Base-by-base conservation (phyloP, 2,113 vertebrate species). In the Phrynocephalus versicolor region DNA sequence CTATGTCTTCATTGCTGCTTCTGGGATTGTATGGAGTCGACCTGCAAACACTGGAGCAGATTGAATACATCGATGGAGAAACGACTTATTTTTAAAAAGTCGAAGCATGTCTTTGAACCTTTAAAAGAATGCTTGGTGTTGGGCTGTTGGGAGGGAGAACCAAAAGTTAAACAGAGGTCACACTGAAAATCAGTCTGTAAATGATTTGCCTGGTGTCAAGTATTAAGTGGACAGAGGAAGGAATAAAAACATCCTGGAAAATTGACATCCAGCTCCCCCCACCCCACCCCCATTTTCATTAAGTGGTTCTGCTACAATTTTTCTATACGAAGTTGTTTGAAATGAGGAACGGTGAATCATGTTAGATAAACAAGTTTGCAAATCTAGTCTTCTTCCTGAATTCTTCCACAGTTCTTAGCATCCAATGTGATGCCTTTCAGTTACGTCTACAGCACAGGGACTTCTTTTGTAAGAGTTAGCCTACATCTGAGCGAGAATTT, bases 391-490 rank as follows among this genome's bases (percentile, higher is more conserved):
- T 83, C 27, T 23, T 86, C 18, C 79, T 89, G 14, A 14, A 33
- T 18, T 62, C 45, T 73, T 79, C 75, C 71, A 41, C 55, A 88
- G 70, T 79, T 86, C 64, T 84, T 71, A 88, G 67, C 67, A 64
- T 2, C 72, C 16, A n/a, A 85, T 75, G 23, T 90, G 77, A 90
- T 92, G 90, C 85, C 76, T 92, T 70, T 91, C 88, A 73, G 75
- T 65, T 67, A 65, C 41, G 83, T 90, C 84, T 55, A 41, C 81
- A 62, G 60, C n/a, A 81, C 30, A 85, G 69, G 81, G 73, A 27
- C 82, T 85, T 88, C 86, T 71, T 88, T 82, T 70, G 12, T 27
- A 83, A 2, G 58, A 23, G 60, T 78, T 67, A 72, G 81, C 70
- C 79, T 74, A 81, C 74, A 85, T 51, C 0, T 0, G 60, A 90